A percentile compares a stretch with the other conserved stretches of the same genome.
Conservation (phyloP, 2,797 vertebrate genomes). For the Hydrolagus colliei region DNA sequence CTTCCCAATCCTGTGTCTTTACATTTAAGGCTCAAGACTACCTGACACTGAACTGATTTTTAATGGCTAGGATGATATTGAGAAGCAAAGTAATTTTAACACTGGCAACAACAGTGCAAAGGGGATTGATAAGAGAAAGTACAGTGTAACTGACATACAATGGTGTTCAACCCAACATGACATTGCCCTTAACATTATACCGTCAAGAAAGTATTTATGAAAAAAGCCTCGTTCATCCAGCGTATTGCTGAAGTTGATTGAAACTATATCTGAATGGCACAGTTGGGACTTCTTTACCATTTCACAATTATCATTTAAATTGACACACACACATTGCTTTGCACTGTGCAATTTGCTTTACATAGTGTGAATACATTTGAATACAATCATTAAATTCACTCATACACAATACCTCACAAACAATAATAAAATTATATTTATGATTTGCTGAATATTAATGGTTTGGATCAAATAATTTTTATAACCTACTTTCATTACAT, state of each 20-base stretch:
- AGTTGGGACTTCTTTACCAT: slow-evolving; percentile 59
- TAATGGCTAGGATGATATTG: not conserved
- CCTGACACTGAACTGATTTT: not conserved
- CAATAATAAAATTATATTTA: no score
- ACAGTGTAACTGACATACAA: no score
- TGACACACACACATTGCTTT: slow-evolving; percentile 45
- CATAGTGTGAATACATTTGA: no score
- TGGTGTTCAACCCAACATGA: not conserved
- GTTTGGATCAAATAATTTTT: no score
- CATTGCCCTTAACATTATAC: no score
- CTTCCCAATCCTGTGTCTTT: not conserved
- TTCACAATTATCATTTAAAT: slow-evolving; percentile 13
- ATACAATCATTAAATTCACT: no score
- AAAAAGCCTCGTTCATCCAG: not conserved
- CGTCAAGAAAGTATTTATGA: not conserved
- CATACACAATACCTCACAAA: no score
- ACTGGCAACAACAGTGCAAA: not conserved
- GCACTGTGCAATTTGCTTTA: slow-evolving; percentile 49
- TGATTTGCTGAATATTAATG: no score
- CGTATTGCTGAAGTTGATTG: slow-evolving; percentile 42
- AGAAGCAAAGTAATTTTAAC: not conserved
- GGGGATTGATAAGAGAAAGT: not conserved
- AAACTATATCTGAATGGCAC: slow-evolving; percentile 51
- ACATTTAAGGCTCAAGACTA: not conserved
- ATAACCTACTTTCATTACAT: no score